Evolutionary conservation across 2,888 invertebrate species (phyloP), one percentile per base, ranked within the genome.

Genomic region (Empis stercorea): DNA sequence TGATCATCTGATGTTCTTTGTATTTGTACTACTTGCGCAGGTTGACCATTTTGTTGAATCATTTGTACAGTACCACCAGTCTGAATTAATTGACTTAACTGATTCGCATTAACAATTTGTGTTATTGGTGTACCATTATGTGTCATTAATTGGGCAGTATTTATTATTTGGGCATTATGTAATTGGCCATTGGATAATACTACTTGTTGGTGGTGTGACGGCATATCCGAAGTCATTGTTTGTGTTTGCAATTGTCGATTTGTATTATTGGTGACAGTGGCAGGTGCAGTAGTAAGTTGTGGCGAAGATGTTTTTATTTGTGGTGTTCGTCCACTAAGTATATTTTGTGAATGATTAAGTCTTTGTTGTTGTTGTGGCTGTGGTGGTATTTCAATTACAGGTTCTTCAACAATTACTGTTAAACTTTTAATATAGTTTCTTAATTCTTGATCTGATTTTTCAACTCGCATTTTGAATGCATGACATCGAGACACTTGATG

Each of bases 401-500:
- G 54, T 44, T 65, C 68, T 46, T 69, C 67, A 10, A 62, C 59
- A 13, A 66, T 61, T 1, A 62, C 63, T 2, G 69, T 69, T 20
- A 70, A 49, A 3, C 63, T 61, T 49, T 62, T 67, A 2, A 70
- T 68, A 48, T 70, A 74, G 32, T 76, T 74, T 2, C 75, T 70
- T 15, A 79, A 61, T n/a, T 71, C 71, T 49, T 64, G 60, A 59
- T 79, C 78, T 51, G 77, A 76, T 37, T 76, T 70, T 58, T 78
- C 77, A 10, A 76, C 76, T 48, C 74, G 67, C 43, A 74, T 73
- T 55, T 78, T 79, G 64, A 79, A 79, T 23, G 79, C 76, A 59
- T 78, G 74, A 58, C 75, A 76, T n/a, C 79, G 71, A 0, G 77
- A 78, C 16, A 79, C 76, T 56, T 79, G 77, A 57, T 79, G 78